These are phyloP conservation scores for Whitmania pigra DNA, from an alignment of 1,140 invertebrate genomes.

Conservation along the genomic window DNA sequence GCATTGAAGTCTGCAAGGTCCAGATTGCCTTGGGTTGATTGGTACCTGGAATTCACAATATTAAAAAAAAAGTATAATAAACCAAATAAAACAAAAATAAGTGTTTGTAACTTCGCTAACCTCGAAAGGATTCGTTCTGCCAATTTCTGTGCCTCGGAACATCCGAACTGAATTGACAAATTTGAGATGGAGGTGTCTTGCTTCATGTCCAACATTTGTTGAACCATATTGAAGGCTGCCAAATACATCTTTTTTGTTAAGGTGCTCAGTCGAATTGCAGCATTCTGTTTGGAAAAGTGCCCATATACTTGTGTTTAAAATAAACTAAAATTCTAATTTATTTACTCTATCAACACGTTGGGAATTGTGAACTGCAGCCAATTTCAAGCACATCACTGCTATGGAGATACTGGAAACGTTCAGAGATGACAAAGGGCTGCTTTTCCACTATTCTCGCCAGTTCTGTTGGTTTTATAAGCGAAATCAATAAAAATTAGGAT, in stretches of 20 bases:
- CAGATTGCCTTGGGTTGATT: not conserved
- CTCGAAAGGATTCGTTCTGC: not conserved
- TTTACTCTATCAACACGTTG: not conserved
- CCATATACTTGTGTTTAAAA: too few species aligned
- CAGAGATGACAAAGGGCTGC: not conserved
- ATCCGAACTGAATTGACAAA: conserved; percentile 7
- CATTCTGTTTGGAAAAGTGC: not conserved
- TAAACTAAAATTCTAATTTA: too few species aligned
- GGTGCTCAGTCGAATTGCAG: not conserved
- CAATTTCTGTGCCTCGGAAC: not conserved
- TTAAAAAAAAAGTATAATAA: not conserved
- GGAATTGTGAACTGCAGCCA: not conserved
- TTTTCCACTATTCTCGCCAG: not conserved
- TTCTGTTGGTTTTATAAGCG: not conserved
- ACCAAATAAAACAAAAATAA: not conserved
- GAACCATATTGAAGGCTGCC: not conserved
- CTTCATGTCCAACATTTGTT: conserved; percentile 10
- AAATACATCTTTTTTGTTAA: not conserved
- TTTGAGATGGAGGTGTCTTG: conserved; percentile 7
- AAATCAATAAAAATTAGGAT: not conserved
- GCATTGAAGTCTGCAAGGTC: not conserved
- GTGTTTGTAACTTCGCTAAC: not conserved
- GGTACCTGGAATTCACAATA: not conserved
- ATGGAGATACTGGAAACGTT: conserved; percentile 1
- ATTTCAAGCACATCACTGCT: not conserved